Evolutionary conservation across 2,888 invertebrate genomes (phyloP).

Genomic region (Xylocampa areola): DNA sequence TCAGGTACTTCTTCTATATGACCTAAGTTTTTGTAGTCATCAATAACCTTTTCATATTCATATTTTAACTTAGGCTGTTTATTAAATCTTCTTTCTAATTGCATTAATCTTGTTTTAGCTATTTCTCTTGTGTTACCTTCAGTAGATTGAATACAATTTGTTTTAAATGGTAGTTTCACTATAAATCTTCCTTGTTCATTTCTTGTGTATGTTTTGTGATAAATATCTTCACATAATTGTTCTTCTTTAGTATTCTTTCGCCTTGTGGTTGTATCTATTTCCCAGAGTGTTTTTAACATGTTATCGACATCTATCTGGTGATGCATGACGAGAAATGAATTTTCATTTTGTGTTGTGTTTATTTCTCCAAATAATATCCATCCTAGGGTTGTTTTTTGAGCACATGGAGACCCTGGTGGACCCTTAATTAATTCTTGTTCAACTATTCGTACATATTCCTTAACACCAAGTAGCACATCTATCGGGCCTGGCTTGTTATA

Average conservation of each 20-base stretch:
- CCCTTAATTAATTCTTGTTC: slow-evolving; percentile 43
- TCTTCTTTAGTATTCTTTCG: slow-evolving; percentile 17
- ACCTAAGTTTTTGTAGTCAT: slow-evolving; percentile 45
- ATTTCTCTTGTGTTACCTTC: slow-evolving; percentile 15
- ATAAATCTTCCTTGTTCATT: slow-evolving; percentile 10
- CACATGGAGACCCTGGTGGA: slow-evolving; percentile 46
- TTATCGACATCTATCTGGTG: slow-evolving; percentile 8
- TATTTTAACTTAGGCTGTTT: slow-evolving; percentile 26
- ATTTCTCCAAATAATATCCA: slow-evolving; percentile 52
- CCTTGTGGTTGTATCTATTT: slow-evolving; percentile 5
- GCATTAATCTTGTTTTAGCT: slow-evolving; percentile 3
- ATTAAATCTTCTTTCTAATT: slow-evolving; percentile 29
- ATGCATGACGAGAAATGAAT: slow-evolving; percentile 25
- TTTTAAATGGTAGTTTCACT: slow-evolving; percentile 15
- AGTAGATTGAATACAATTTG: slow-evolving; percentile 9
- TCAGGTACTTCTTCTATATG: slow-evolving; percentile 54
- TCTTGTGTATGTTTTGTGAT: slow-evolving; percentile 5
- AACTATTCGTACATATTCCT: slow-evolving; percentile 44
- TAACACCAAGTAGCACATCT: slow-evolving; percentile 50
- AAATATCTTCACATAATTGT: slow-evolving; percentile 19
- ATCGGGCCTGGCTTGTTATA: slow-evolving; percentile 42
- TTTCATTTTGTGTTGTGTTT: slow-evolving; percentile 6
- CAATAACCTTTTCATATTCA: slow-evolving; percentile 40
- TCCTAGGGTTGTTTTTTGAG: slow-evolving; percentile 50
- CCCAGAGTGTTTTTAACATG: slow-evolving; percentile 14